Conservation (phyloP, 2,113 vertebrate genomes). For the Alligator sinensis region DNA sequence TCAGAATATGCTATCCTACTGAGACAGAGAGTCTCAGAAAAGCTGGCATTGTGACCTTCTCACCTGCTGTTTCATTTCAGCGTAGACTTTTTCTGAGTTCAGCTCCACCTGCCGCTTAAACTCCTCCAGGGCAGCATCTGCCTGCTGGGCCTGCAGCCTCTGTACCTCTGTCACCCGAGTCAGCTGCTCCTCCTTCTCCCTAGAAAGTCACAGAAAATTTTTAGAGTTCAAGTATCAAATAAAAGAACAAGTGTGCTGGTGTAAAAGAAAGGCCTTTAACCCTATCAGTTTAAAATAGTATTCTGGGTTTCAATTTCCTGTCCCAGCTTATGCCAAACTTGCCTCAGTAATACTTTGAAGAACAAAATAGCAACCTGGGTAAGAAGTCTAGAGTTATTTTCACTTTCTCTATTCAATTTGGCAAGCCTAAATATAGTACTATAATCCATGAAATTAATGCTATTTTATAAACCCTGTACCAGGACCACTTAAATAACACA, state of each 20-base stretch:
- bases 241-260: conserved; percentile 60
- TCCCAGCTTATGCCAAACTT: conserved; percentile 66
- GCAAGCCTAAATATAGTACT: not conserved
- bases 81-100: conserved; percentile 91
- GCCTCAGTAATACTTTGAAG: conserved; percentile 59
- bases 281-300: conserved; percentile 68
- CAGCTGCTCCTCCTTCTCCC: conserved; percentile 92
- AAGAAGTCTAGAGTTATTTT: conserved; percentile 33
- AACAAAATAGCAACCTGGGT: not conserved
- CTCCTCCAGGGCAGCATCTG: conserved; percentile 91
- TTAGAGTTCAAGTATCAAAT: conserved; percentile 72
- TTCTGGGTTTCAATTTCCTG: conserved; percentile 67
- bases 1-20: conserved; percentile 68
- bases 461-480: not conserved
- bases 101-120: conserved; percentile 95
- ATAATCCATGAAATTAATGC: not conserved
- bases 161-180: conserved; percentile 86
- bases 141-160: conserved; percentile 90
- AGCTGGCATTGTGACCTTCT: conserved; percentile 66
- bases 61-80: conserved; percentile 96
- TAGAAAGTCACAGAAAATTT: conserved; percentile 80
- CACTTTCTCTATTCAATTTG: conserved; percentile 6
- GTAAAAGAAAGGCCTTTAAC: conserved; percentile 71
- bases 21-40: conserved; percentile 67
- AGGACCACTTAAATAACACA: not conserved